Conservation (phyloP, 2,888 invertebrate species). For the Drosophila neonasuta region DNA sequence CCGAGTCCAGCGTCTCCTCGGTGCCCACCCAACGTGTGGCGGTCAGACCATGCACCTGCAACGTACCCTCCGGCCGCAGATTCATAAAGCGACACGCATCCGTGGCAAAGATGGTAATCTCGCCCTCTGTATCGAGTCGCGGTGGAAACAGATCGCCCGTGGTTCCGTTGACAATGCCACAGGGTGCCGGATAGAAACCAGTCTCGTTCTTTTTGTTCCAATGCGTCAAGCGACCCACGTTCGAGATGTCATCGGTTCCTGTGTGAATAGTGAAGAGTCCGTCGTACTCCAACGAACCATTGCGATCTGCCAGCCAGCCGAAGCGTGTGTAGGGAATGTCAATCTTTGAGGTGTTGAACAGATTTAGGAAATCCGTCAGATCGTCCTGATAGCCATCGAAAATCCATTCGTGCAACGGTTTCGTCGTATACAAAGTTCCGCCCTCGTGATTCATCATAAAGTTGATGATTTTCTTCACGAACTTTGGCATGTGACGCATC, state of each 20-base stretch:
- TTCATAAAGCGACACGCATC: conserved; percentile 90
- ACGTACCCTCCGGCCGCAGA: conserved; percentile 69
- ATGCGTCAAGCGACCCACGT: conserved; percentile 86
- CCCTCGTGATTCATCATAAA: conserved; percentile 84
- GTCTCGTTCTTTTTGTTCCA: conserved; percentile 87
- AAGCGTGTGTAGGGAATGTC: conserved; percentile 89
- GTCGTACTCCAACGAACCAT: conserved; percentile 88
- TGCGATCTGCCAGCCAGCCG: conserved; percentile 93
- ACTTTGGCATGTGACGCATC: conserved; percentile 82
- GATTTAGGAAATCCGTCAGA: conserved; percentile 84
- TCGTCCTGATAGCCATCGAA: conserved; percentile 92
- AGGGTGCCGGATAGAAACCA: conserved; percentile 84
- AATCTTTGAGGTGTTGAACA: conserved; percentile 82
- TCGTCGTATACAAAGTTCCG: conserved; percentile 84
- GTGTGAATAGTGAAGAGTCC: conserved; percentile 90
- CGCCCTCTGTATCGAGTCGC: conserved; percentile 82
- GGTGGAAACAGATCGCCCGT: conserved; percentile 93
- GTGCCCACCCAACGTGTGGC: conserved; percentile 83
- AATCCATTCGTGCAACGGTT: conserved; percentile 87
- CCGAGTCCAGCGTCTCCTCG: conserved; percentile 88
- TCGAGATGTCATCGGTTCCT: conserved; percentile 86
- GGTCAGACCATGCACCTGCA: conserved; percentile 64
- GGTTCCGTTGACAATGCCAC: conserved; percentile 88
- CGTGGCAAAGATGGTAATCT: conserved; percentile 87
- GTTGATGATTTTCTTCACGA: conserved; percentile 83